A percentile compares a stretch with the other conserved stretches of the same genome.
phyloP scores from a whole-genome alignment of 2,888 invertebrate genomes.

The Muschampia plurimacula region DNA sequence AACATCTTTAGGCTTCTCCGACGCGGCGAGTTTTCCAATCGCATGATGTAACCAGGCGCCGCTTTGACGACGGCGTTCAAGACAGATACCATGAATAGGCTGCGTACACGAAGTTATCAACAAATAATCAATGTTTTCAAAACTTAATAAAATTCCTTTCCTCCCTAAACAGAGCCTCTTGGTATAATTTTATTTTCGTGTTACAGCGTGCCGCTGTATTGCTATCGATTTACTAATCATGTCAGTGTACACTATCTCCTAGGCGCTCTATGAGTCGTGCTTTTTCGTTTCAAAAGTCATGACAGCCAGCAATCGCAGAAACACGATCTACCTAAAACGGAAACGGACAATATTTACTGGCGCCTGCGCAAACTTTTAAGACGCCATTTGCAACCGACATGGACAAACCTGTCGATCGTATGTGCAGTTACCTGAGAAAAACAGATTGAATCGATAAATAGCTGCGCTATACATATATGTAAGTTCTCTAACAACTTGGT shows the following conservation, averaged over 20 bases:
- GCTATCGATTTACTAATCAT: conserved; percentile 30
- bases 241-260: conserved; percentile 32
- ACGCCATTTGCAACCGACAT: conserved; percentile 46
- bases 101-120: conserved; percentile 50
- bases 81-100: conserved; percentile 52
- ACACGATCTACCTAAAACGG: conserved; percentile 47
- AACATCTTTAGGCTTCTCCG: conserved; percentile 63
- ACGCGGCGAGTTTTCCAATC: conserved; percentile 76
- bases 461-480: conserved; percentile 26
- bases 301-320: conserved; percentile 32
- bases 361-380: conserved; percentile 46
- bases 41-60: conserved; percentile 81
- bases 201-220: conserved; percentile 4
- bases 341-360: conserved; percentile 49
- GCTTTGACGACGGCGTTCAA: conserved; percentile 59
- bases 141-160: conserved; percentile 41
- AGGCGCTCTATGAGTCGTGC: conserved; percentile 28
- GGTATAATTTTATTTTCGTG: conserved; percentile 18
- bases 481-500: conserved; percentile 55
- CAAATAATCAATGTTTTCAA: conserved; percentile 52
- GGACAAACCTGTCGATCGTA: conserved; percentile 45
- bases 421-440: conserved; percentile 46
- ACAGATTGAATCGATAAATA: conserved; percentile 45
- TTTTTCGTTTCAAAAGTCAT: conserved; percentile 37
- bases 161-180: conserved; percentile 10